Base-by-base conservation (phyloP, 2,888 invertebrate species). In the Eumerus sabulonum region DNA sequence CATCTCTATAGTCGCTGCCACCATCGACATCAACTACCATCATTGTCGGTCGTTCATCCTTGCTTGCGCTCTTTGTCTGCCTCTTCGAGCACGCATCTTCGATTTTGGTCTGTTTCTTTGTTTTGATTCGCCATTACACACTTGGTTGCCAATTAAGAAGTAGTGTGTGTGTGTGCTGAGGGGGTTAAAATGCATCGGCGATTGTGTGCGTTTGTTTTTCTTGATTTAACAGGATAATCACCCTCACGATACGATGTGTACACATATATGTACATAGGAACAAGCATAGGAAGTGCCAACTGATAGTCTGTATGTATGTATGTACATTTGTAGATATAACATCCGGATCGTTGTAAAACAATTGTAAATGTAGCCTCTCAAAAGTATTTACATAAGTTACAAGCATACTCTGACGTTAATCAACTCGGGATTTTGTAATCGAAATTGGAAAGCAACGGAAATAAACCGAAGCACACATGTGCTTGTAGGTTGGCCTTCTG, bases 31-130 rank as follows among this genome's bases (percentile, higher is more conserved):
- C 27, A 27, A 27, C 56, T 44, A 53, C 35, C 60, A 40, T 7
- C 40, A 66, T 35, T 45, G 66, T 51, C 76, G 77, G 77, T 77
- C 77, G 59, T 77, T 77, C 77, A 77, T 77, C 77, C 67, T 77
- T 72, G 19, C 67, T 77, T 72, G 19, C 16, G 60, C 50, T 72
- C 77, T 67, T 72, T 77, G 72, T 77, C 72, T 77, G 72, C 53
- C 53, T 57, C 9, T 54, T 68, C 27, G n/a, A n/a, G n/a, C 57
- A 77, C 77, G 77, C 77, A 77, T 67, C 56, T 51, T 67, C 48
- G 50, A n/a, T 68, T 45, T 18, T 60, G 16, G 35, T 66, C 9
- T 44, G 48, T 48, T 48, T 14, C 9, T 2, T 18, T 14, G 13
- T 16, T n/a, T 4, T 12, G 3, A 19, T 38, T 56, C 63, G 42